These are phyloP conservation scores for Epinephelus awoara DNA, from an alignment of 2,797 vertebrate genomes.

Conservation along the genomic window DNA sequence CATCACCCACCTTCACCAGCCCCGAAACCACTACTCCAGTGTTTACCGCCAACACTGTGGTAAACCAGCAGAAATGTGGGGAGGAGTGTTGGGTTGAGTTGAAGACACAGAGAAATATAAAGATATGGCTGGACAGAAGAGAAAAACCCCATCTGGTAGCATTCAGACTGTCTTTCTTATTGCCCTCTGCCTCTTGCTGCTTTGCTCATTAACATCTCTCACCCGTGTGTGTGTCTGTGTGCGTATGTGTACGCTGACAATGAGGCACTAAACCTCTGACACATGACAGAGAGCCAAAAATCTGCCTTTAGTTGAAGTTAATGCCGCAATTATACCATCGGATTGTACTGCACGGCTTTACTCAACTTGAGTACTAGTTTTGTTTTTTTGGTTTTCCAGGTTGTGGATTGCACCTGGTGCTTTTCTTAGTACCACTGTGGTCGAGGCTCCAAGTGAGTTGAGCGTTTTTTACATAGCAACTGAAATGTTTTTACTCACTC, in stretches of 20 bases:
- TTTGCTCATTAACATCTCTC: constrained; percentile 74
- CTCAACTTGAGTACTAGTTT: no score
- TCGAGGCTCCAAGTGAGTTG: no score
- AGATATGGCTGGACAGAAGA: constrained; percentile 58
- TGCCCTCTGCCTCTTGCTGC: constrained; percentile 52
- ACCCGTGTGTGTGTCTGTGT: constrained; percentile 39
- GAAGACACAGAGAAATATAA: constrained; percentile 66
- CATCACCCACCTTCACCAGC: constrained; percentile 67
- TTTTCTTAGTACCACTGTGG: no score
- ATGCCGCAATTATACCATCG: not conserved
- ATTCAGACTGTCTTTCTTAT: constrained; percentile 67
- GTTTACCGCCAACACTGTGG: constrained; percentile 65
- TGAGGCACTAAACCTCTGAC: constrained; percentile 42
- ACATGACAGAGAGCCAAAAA: constrained; percentile 47
- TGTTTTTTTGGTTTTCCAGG: no score
- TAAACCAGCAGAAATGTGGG: constrained; percentile 70
- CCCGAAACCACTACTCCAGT: constrained; percentile 47
- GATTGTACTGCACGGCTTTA: no score
- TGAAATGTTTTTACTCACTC: no score
- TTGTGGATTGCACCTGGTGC: no score
- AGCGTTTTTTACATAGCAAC: no score
- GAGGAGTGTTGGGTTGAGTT: constrained; percentile 40
- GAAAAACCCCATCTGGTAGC: constrained; percentile 78
- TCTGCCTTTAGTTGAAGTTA: constrained; percentile 12
- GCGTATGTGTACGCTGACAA: constrained; percentile 23